phyloP scores from a whole-genome alignment of 2,113 vertebrate species.

The Coptodon bakossiorum region DNA sequence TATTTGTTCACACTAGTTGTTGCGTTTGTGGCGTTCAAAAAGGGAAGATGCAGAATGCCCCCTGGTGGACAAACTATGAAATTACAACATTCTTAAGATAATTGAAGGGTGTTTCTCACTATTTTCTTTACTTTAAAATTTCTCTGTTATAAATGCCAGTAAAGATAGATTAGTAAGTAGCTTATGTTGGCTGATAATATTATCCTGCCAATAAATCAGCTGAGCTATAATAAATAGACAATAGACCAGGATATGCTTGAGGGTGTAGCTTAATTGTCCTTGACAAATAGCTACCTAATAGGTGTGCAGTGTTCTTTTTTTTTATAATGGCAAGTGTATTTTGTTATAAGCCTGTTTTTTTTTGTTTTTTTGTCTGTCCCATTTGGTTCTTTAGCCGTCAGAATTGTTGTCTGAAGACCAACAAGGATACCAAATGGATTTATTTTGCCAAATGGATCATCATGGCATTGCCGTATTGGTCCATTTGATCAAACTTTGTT shows the following conservation, averaged over 20 bases:
- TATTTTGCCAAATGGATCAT: no score
- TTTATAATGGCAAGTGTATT: not conserved
- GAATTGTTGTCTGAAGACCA: no score
- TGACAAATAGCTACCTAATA: not conserved
- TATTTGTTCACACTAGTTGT: not conserved
- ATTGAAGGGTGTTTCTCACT: not conserved
- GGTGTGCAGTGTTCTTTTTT: not conserved
- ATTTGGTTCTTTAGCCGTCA: no score
- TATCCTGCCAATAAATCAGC: not conserved
- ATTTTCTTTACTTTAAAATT: not conserved
- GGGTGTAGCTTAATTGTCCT: not conserved
- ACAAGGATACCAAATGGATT: no score
- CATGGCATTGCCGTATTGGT: no score
- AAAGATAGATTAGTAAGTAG: not conserved
- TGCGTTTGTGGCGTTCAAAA: not conserved
- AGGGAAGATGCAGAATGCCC: not conserved
- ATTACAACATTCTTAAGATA: not conserved
- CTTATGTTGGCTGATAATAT: not conserved
- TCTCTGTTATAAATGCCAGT: not conserved
- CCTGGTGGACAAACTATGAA: not conserved
- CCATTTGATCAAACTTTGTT: no score
- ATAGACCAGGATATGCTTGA: not conserved
- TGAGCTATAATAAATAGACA: not conserved
- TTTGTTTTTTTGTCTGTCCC: no score
- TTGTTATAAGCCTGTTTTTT: no score